phyloP scores from a whole-genome alignment of 2,888 invertebrate species.

The Augochlorella aurata region DNA sequence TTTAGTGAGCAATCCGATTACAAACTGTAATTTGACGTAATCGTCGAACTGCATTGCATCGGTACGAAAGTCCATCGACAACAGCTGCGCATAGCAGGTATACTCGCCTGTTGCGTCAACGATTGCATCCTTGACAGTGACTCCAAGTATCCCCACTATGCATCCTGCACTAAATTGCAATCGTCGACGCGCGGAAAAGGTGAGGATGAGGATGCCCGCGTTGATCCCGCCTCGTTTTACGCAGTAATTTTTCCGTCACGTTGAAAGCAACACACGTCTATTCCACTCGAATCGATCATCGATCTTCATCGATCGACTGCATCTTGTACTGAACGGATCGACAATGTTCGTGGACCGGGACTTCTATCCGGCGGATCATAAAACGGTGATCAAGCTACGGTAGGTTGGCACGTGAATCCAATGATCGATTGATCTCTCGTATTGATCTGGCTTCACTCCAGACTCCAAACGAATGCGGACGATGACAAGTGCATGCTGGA shows the following conservation, averaged over 20 bases:
- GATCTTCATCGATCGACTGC: not conserved
- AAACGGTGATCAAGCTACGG: constrained; percentile 77
- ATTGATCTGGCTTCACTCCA: constrained; percentile 25
- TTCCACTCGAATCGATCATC: not conserved
- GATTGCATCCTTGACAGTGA: constrained; percentile 57
- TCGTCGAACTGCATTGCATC: not conserved
- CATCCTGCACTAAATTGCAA: constrained; percentile 53
- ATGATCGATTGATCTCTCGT: not conserved
- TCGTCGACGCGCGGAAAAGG: constrained; percentile 49
- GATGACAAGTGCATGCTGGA: not conserved
- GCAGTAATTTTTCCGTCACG: constrained; percentile 74
- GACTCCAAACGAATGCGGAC: not conserved
- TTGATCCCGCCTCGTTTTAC: constrained; percentile 64
- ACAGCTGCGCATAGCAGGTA: constrained; percentile 3
- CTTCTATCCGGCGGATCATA: constrained; percentile 76
- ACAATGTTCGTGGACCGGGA: constrained; percentile 71
- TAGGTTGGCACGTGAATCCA: constrained; percentile 60
- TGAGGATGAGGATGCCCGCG: constrained; percentile 53
- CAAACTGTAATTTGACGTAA: too few species aligned
- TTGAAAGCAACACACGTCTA: constrained; percentile 22
- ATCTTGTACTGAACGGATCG: not conserved
- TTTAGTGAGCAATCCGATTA: too few species aligned
- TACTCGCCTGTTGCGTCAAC: constrained; percentile 43
- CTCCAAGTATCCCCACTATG: constrained; percentile 55
- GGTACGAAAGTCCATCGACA: not conserved